These are phyloP conservation scores for Rhodophaea formosa DNA, from an alignment of 2,888 invertebrate species.

Conservation along the genomic window DNA sequence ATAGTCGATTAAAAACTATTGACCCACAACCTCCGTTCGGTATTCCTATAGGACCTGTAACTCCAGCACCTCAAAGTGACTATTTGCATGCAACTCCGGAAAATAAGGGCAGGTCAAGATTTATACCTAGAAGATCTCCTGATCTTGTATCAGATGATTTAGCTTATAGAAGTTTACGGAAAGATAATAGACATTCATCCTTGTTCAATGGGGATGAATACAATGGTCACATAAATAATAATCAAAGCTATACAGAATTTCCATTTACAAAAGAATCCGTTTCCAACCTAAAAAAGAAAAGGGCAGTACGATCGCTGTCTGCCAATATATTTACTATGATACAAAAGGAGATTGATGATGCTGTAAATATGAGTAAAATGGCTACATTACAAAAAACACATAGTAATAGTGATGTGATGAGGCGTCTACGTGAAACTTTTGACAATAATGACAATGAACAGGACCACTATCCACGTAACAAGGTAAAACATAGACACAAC, in stretches of 20 bases:
- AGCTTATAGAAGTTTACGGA: conserved; percentile 91
- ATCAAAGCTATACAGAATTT: conserved; percentile 60
- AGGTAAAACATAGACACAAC: conserved; percentile 79
- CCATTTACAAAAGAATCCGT: conserved; percentile 59
- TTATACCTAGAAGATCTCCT: conserved; percentile 86
- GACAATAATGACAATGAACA: conserved; percentile 70
- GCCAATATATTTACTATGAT: conserved; percentile 91
- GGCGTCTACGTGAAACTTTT: conserved; percentile 68
- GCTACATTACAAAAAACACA: conserved; percentile 82
- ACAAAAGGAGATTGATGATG: conserved; percentile 83
- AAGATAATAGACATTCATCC: conserved; percentile 85
- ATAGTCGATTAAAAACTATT: conserved; percentile 84
- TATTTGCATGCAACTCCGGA: conserved; percentile 90
- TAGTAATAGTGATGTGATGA: conserved; percentile 82
- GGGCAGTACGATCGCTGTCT: conserved; percentile 90
- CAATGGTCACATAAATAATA: conserved; percentile 72
- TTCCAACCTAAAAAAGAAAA: conserved; percentile 84
- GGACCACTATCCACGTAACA: conserved; percentile 70
- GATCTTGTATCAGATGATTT: conserved; percentile 93
- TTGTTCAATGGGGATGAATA: conserved; percentile 73
- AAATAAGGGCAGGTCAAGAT: conserved; percentile 80
- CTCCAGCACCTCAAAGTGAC: conserved; percentile 89
- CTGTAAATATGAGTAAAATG: conserved; percentile 74
- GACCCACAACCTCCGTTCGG: conserved; percentile 95
- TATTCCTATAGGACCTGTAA: conserved; percentile 92